Conservation (phyloP, 2,113 vertebrate genomes). For the Seriola rivoliana region DNA sequence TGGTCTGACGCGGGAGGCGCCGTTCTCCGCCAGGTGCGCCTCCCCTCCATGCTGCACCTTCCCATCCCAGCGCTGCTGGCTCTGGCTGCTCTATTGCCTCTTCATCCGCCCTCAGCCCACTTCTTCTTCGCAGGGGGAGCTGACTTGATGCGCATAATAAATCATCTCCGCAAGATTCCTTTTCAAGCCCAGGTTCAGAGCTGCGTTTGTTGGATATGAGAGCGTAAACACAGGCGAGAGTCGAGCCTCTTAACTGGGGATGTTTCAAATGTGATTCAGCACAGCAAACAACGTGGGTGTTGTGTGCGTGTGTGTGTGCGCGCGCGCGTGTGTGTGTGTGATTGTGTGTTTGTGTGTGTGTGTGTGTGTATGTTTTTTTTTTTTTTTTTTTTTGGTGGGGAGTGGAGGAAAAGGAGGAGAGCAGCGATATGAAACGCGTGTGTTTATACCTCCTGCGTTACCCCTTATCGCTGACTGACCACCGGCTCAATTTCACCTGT, state of each 20-base stretch:
- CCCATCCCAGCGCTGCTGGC: constrained; percentile 62
- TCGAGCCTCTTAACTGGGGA: constrained; percentile 48
- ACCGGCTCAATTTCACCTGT: constrained; percentile 73
- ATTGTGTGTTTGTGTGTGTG: neutral
- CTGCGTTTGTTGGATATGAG: constrained; percentile 49
- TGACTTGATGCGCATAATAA: constrained; percentile 78
- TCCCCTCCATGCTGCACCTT: constrained; percentile 52
- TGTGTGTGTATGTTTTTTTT: constrained; percentile 7
- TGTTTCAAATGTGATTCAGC: constrained; percentile 73
- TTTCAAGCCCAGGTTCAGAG: constrained; percentile 40
- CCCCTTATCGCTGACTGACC: constrained; percentile 63
- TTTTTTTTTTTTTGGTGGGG: constrained; percentile 50
- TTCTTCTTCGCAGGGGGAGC: constrained; percentile 49
- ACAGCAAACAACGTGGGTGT: constrained; percentile 81
- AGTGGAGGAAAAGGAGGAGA: constrained; percentile 62
- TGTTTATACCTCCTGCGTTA: constrained; percentile 60
- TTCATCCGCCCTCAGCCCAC: constrained; percentile 56
- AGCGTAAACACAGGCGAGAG: constrained; percentile 47
- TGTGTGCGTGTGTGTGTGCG: constrained; percentile 45
- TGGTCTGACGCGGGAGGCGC: constrained; percentile 66
- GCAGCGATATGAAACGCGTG: constrained; percentile 75
- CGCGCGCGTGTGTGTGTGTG: neutral
- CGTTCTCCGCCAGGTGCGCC: constrained; percentile 75
- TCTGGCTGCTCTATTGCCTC: constrained; percentile 52
- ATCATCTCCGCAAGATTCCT: constrained; percentile 59